Evolutionary conservation across 2,797 vertebrate species (phyloP).

Genomic region (Acipenser oxyrinchus): DNA sequence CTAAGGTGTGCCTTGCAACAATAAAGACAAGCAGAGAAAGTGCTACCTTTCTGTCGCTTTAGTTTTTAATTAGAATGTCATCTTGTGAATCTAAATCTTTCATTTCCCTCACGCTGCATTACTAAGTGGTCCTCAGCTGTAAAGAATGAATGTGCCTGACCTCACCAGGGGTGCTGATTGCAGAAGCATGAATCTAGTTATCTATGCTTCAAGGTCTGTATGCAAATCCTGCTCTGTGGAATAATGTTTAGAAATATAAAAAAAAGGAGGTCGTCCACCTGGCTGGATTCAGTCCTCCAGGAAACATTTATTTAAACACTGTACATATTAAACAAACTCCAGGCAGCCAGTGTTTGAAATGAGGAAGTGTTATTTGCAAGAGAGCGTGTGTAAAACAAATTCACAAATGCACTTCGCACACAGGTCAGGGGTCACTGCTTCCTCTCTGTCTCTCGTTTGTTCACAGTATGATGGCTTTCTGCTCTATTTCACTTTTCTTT

Average conservation of each 20-base stretch:
- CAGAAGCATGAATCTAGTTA: constrained; percentile 18
- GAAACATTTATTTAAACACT: no score
- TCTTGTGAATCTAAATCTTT: not conserved
- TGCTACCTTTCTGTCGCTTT: no score
- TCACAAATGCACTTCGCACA: not conserved
- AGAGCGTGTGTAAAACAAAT: no score
- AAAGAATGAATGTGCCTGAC: constrained; percentile 13
- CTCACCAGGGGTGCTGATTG: constrained; percentile 10
- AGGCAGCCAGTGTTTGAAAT: no score
- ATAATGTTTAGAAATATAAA: constrained; percentile 24
- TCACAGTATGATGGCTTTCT: constrained; percentile 34
- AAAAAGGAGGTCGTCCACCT: constrained; percentile 24
- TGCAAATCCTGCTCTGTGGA: constrained; percentile 22
- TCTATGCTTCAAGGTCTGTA: constrained; percentile 21
- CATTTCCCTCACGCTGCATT: not conserved
- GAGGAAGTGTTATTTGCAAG: no score
- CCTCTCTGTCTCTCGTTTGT: constrained; percentile 22
- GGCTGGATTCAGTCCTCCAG: constrained; percentile 21
- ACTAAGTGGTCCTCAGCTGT: constrained; percentile 13
- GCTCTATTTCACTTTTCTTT: constrained; percentile 31
- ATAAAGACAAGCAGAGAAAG: no score
- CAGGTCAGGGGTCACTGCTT: constrained; percentile 33
- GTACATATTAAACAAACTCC: no score
- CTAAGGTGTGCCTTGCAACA: no score
- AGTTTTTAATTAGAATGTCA: constrained; percentile 6